These are phyloP conservation scores for Tachyglossus aculeatus DNA, from an alignment of 2,797 vertebrate genomes.

Conservation along the genomic window DNA sequence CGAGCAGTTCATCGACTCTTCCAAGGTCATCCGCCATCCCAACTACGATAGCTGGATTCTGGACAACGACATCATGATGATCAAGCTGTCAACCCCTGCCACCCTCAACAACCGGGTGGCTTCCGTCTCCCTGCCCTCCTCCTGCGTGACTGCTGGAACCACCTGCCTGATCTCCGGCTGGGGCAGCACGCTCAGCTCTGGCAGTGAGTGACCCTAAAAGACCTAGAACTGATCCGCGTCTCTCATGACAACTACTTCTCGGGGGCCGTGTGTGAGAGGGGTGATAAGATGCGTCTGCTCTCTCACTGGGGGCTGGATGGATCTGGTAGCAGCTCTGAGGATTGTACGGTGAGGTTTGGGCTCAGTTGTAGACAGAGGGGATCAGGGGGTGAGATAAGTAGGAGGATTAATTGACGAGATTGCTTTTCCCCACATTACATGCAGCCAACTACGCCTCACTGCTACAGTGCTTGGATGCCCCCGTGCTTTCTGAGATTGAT, in stretches of 20 bases:
- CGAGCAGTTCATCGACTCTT: background rate
- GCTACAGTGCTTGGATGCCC: background rate
- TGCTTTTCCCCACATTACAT: background rate
- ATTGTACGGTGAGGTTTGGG: too few relatives aligned
- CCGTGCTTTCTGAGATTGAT: background rate
- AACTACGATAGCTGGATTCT: background rate
- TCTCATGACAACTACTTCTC: too few relatives aligned
- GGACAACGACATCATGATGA: conserved; percentile 16
- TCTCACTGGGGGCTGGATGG: too few relatives aligned
- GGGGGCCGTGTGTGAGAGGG: too few relatives aligned
- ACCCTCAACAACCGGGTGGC: background rate
- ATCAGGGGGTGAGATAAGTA: too few relatives aligned
- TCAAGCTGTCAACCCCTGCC: background rate
- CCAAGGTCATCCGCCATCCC: background rate
- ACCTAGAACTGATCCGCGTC: too few relatives aligned
- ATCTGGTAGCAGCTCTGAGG: too few relatives aligned
- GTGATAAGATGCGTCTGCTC: too few relatives aligned
- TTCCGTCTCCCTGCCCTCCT: background rate
- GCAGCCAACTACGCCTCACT: background rate
- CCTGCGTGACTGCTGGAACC: background rate
- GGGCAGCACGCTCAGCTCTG: background rate
- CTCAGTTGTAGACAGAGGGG: too few relatives aligned
- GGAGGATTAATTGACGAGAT: too few relatives aligned
- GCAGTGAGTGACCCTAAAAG: background rate
- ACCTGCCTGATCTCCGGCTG: background rate